These are phyloP conservation scores for Lagenorhynchus albirostris DNA, from an alignment of 2,113 vertebrate genomes.

Conservation along the genomic window DNA sequence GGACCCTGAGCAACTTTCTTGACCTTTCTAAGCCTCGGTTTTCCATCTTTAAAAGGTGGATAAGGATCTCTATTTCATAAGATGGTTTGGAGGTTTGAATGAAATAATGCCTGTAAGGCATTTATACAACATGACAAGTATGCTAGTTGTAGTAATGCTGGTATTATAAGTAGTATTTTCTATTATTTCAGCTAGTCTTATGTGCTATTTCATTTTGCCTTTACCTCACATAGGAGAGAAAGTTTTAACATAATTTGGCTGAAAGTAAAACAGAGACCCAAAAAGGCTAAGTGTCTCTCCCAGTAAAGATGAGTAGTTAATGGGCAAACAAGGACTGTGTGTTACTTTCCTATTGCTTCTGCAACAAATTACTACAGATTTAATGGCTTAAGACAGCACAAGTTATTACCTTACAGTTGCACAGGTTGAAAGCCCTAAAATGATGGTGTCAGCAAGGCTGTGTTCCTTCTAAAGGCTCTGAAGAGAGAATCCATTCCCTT, in stretches of 20 bases:
- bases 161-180: neutral
- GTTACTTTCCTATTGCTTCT: neutral
- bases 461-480: neutral
- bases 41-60: neutral
- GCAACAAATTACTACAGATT: neutral
- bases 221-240: neutral
- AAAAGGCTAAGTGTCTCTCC: neutral
- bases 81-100: neutral
- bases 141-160: neutral
- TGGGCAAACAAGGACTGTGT: neutral
- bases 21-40: neutral
- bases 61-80: neutral
- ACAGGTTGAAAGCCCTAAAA: neutral
- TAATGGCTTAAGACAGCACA: neutral
- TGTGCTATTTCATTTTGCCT: neutral
- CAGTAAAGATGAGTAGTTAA: neutral
- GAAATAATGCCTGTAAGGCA: neutral
- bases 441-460: neutral
- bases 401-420: neutral
- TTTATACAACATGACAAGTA: neutral
- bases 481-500: neutral
- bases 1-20: neutral
- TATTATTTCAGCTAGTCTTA: neutral
- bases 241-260: neutral
- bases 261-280: neutral